Percentiles rank a stretch among this genome's conserved stretches.
phyloP scores from a whole-genome alignment of 2,888 invertebrate genomes.

The Napeogenes sylphis region DNA sequence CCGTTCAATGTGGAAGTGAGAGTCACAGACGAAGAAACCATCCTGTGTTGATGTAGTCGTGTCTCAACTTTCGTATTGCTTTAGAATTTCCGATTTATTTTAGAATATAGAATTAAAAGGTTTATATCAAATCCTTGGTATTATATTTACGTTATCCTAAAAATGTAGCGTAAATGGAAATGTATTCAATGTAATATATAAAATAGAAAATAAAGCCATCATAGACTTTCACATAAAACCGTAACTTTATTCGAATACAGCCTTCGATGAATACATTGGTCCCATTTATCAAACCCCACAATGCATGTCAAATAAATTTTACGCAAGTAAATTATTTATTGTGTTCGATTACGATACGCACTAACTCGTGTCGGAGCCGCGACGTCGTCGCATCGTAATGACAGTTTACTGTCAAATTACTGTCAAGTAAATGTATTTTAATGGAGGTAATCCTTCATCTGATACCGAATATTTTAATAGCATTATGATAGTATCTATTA shows the following conservation, averaged over 20 bases:
- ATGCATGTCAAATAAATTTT: conserved; percentile 31
- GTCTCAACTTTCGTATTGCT: no score
- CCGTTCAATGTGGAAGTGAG: conserved; percentile 1
- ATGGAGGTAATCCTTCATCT: conserved; percentile 11
- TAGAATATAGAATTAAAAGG: no score
- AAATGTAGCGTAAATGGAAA: no score
- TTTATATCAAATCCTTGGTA: no score
- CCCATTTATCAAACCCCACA: conserved; percentile 25
- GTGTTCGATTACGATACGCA: conserved; percentile 18
- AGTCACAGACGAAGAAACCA: not conserved
- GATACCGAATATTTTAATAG: conserved; percentile 8
- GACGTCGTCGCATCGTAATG: conserved; percentile 6
- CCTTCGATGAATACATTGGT: not conserved
- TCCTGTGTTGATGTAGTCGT: no score
- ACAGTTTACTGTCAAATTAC: conserved; percentile 18
- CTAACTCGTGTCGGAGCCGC: conserved; percentile 1
- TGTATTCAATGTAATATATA: no score
- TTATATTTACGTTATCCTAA: no score
- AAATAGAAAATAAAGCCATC: no score
- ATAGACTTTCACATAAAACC: no score
- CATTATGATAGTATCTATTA: conserved; percentile 4
- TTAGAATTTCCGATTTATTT: no score
- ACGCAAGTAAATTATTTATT: conserved; percentile 32
- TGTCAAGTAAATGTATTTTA: conserved; percentile 15
- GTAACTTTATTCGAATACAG: no score